Percentiles rank a stretch among this genome's conserved stretches.
Conservation (phyloP, 2,797 vertebrate species). For the Platalea minor region DNA sequence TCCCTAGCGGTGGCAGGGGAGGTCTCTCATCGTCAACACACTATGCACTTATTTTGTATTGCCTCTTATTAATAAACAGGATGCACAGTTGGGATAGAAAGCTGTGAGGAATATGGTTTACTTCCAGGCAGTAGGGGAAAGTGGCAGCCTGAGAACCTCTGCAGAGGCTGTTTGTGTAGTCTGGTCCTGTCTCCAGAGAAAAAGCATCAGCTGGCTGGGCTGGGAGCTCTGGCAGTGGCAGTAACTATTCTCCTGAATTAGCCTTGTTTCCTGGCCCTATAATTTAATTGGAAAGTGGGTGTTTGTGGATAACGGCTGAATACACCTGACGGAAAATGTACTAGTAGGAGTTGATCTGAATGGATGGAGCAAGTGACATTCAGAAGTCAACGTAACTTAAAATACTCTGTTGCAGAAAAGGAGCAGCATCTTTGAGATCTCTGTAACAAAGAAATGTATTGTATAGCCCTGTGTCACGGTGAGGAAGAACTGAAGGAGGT, state of each 20-base stretch:
- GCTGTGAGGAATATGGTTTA: neutral
- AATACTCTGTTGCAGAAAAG: neutral
- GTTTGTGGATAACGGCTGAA: neutral
- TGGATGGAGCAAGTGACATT: neutral
- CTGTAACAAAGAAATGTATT: neutral
- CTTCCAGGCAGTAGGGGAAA: neutral
- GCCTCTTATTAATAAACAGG: neutral
- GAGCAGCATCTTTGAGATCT: neutral
- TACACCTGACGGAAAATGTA: neutral
- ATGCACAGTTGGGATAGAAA: neutral
- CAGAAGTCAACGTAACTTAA: neutral
- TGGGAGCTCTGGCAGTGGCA: neutral
- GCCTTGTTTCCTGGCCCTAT: neutral
- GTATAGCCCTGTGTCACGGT: neutral
- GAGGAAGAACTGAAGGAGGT: neutral
- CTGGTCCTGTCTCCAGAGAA: neutral
- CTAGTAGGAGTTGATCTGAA: neutral
- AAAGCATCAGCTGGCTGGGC: neutral
- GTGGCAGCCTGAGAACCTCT: neutral
- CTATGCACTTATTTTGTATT: neutral
- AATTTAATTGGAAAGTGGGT: neutral
- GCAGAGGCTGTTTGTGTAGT: neutral
- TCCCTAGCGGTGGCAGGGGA: neutral
- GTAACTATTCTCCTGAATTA: neutral
- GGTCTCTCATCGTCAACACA: neutral